These are phyloP conservation scores for Dicyrtoma fusca DNA, from an alignment of 2,888 invertebrate genomes.

Conservation along the genomic window DNA sequence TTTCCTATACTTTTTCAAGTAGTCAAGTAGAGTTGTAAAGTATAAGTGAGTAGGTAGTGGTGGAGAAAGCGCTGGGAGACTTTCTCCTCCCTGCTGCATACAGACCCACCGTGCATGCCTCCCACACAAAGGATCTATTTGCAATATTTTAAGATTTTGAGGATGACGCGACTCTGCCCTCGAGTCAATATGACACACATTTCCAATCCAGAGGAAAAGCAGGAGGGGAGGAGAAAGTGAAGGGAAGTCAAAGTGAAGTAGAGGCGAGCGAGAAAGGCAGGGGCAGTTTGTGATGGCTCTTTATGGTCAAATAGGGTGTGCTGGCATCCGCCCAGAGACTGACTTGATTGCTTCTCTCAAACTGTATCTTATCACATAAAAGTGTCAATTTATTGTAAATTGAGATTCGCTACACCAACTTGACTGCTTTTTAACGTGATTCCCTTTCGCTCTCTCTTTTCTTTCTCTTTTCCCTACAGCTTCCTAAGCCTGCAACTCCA, in stretches of 20 bases:
- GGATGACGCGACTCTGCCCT: too few species aligned
- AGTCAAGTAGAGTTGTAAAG: too few species aligned
- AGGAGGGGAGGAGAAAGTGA: neutral
- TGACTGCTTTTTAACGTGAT: slow-evolving; percentile 31
- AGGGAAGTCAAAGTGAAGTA: neutral
- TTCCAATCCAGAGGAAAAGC: neutral
- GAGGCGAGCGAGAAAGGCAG: slow-evolving; percentile 1
- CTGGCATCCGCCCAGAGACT: slow-evolving; percentile 28
- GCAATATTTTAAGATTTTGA: slow-evolving; percentile 4
- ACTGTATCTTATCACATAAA: slow-evolving; percentile 34
- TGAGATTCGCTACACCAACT: slow-evolving; percentile 31
- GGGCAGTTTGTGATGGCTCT: slow-evolving; percentile 28
- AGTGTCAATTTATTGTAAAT: slow-evolving; percentile 40
- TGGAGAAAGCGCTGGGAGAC: too few species aligned
- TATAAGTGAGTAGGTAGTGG: too few species aligned
- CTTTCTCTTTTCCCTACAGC: neutral
- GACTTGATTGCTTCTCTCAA: slow-evolving; percentile 27
- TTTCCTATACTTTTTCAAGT: too few species aligned
- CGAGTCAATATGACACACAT: slow-evolving; percentile 6
- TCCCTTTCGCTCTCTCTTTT: slow-evolving; percentile 4
- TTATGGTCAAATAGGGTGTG: slow-evolving; percentile 27
- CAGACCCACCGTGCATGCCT: too few species aligned
- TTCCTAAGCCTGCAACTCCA: too few species aligned
- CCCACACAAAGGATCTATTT: too few species aligned
- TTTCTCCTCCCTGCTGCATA: neutral